Conservation (phyloP, 1,140 invertebrate species). For the Drosophila pseudoananassae region DNA sequence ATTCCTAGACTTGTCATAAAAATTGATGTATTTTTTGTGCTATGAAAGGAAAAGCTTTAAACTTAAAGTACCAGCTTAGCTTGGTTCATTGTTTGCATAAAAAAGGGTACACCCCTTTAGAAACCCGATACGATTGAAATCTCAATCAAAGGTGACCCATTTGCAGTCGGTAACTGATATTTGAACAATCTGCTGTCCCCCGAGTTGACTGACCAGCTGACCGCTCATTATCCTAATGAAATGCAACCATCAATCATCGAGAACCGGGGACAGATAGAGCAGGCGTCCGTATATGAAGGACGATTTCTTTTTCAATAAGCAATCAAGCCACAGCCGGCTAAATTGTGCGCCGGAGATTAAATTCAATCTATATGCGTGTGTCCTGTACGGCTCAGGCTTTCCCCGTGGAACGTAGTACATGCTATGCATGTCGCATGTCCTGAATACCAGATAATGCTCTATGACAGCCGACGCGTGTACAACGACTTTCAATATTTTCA, state of each 20-base stretch:
- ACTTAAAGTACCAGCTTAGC: background rate
- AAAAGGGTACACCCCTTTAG: background rate
- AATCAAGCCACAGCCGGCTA: slow-evolving; percentile 37
- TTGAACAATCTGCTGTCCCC: slow-evolving; percentile 18
- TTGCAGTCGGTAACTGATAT: slow-evolving; percentile 31
- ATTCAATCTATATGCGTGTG: slow-evolving; percentile 12
- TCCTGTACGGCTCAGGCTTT: background rate
- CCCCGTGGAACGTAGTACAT: slow-evolving; percentile 11
- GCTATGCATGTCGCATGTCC: slow-evolving; percentile 45
- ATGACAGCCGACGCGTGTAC: slow-evolving; percentile 38
- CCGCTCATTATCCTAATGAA: slow-evolving; percentile 57
- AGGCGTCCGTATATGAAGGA: slow-evolving; percentile 21
- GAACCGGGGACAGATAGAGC: slow-evolving; percentile 12
- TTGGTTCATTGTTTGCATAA: background rate
- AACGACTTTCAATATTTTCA: slow-evolving; percentile 55
- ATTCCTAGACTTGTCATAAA: background rate
- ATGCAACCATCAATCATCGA: slow-evolving; percentile 48
- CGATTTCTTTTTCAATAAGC: slow-evolving; percentile 54
- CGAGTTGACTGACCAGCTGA: slow-evolving; percentile 2
- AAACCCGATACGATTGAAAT: slow-evolving; percentile 18
- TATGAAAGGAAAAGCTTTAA: background rate
- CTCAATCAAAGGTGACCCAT: slow-evolving; percentile 18
- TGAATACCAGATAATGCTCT: slow-evolving; percentile 42
- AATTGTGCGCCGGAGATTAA: slow-evolving; percentile 34
- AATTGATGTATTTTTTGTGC: background rate